Conservation (phyloP, 1,140 invertebrate genomes). For the Bombus picipes region DNA sequence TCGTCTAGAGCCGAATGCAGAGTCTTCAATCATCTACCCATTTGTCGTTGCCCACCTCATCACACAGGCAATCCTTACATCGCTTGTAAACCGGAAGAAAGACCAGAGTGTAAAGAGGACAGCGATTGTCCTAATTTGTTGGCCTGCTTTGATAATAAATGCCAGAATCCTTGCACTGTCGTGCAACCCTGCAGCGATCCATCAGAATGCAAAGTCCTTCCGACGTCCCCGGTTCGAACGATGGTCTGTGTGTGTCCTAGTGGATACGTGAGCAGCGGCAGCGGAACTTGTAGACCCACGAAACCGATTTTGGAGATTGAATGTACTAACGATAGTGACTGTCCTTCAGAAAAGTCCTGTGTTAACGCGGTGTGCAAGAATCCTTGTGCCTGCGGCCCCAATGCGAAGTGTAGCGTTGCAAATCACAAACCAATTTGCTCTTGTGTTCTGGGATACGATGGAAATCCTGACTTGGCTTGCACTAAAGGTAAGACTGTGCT, state of each 20-base stretch:
- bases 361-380: constrained; percentile 90
- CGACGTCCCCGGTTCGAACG: constrained; percentile 91
- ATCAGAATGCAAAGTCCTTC: constrained; percentile 90
- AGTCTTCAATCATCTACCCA: constrained; percentile 90
- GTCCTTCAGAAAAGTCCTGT: constrained; percentile 89
- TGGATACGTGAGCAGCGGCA: constrained; percentile 93
- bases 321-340: constrained; percentile 90
- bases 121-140: constrained; percentile 90
- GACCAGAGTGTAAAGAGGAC: constrained; percentile 91
- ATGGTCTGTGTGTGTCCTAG: constrained; percentile 94
- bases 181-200: constrained; percentile 91
- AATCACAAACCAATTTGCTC: constrained; percentile 93
- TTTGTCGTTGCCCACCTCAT: constrained; percentile 90
- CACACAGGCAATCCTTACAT: constrained; percentile 91
- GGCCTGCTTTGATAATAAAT: constrained; percentile 92
- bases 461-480: constrained; percentile 91
- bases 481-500: constrained; percentile 81
- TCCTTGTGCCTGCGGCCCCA: constrained; percentile 91
- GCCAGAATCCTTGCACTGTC: constrained; percentile 91
- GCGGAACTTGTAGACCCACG: constrained; percentile 89
- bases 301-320: constrained; percentile 86
- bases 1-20: constrained; percentile 90
- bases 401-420: constrained; percentile 90
- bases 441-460: constrained; percentile 90
- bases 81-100: constrained; percentile 87